Percentiles rank a stretch among this genome's conserved stretches.
phyloP scores from a whole-genome alignment of 1,140 invertebrate genomes.

The Acromyrmex echinatior region DNA sequence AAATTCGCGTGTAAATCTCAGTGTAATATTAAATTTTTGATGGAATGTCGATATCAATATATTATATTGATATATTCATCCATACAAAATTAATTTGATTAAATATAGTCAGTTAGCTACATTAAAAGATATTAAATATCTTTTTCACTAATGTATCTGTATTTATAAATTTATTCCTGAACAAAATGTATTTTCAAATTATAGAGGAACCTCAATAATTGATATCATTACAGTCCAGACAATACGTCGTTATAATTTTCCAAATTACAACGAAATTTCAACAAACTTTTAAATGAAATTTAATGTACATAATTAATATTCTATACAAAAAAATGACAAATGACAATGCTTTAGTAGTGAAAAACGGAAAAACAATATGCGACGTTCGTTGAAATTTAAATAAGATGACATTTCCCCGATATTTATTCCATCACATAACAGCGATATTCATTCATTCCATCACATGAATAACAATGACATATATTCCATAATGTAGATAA shows the following conservation, averaged over 20 bases:
- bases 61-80: neutral
- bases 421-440: conserved; percentile 14
- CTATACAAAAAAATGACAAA: neutral
- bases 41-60: conserved; percentile 6
- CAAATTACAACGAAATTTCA: conserved; percentile 25
- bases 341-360: neutral
- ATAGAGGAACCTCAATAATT: neutral
- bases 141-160: neutral
- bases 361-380: neutral
- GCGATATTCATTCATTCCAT: conserved; percentile 32
- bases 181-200: conserved; percentile 36
- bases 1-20: neutral
- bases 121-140: conserved; percentile 29
- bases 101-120: neutral
- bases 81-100: conserved; percentile 1
- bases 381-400: neutral
- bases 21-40: conserved; percentile 14
- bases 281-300: neutral
- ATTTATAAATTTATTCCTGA: conserved; percentile 20
- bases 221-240: neutral
- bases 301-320: neutral
- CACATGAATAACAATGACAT: conserved; percentile 14
- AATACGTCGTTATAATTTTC: neutral
- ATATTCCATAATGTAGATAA: conserved; percentile 34
- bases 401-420: conserved; percentile 33